Percentiles rank a stretch among this genome's conserved stretches.
Conservation (phyloP, 1,140 invertebrate genomes). For the Micrasema minimum region DNA sequence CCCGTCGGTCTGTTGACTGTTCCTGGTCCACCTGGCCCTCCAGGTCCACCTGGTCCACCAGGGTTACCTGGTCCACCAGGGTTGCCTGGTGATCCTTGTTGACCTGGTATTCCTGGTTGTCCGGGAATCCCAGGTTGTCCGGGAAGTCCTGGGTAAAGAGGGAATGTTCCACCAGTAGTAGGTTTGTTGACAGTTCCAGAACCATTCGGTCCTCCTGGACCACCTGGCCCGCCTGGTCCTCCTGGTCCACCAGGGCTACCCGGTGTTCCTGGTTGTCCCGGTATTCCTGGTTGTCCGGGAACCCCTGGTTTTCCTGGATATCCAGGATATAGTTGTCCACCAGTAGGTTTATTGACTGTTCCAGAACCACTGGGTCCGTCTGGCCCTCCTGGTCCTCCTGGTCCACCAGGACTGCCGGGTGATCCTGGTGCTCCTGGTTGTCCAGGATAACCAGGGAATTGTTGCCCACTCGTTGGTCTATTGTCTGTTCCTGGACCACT, state of each 20-base stretch:
- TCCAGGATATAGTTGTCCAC: constrained; percentile 21
- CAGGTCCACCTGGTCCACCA: constrained; percentile 29
- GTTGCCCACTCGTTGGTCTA: too few relatives aligned
- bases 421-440: constrained; percentile 35
- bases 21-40: not conserved
- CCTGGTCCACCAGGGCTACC: constrained; percentile 31
- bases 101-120: constrained; percentile 19
- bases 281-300: constrained; percentile 29
- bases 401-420: constrained; percentile 22
- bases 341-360: constrained; percentile 7
- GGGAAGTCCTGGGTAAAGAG: constrained; percentile 45
- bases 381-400: not conserved
- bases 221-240: constrained; percentile 3
- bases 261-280: constrained; percentile 9
- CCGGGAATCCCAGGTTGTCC: constrained; percentile 37
- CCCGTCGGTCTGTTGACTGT: too few relatives aligned
- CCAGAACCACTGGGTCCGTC: constrained; percentile 35
- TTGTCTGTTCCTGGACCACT: constrained; percentile 32
- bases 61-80: not conserved
- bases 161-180: constrained; percentile 16
- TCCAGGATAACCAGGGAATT: constrained; percentile 44
- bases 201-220: constrained; percentile 29
- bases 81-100: not conserved
- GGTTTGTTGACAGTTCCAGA: constrained; percentile 22
- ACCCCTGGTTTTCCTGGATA: constrained; percentile 45